Evolutionary conservation across 2,888 invertebrate genomes (phyloP), one percentile per base, ranked within the genome.

Genomic region (Prosapia bicincta): DNA sequence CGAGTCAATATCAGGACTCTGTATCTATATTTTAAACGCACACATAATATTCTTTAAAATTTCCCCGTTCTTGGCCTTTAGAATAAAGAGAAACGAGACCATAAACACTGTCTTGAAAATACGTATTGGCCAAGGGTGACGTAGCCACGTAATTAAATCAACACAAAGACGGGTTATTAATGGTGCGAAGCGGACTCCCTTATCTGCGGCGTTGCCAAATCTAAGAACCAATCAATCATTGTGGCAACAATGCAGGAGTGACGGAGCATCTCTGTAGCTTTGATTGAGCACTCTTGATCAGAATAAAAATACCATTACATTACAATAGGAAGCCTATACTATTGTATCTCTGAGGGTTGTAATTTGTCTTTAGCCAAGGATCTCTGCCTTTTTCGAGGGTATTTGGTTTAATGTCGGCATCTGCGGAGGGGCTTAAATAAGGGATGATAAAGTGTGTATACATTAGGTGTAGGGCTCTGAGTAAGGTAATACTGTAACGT

Each of bases 161-260:
- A 54, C 54, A 54, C 54, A 54, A 54, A 54, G 54, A 54, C 54
- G n/a, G n/a, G 54, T 54, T 54, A 54, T 54, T 54, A 54, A 54
- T 54, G 54, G 54, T 54, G 54, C 20, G 54, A 20, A 20, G 54
- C 20, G 54, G 20, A 54, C 54, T 54, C 54, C 54, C 54, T 54
- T 54, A 54, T 54, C 54, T 54, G 20, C 54, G 54, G 54, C 54
- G 54, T 54, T 54, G 54, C 54, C 54, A 54, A 54, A 54, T 54
- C 54, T 54, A 54, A 54, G 54, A 54, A 54, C 20, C 54, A 54
- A 54, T 54, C 54, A 54, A 54, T 54, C 54, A 54, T 54, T 54
- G 10, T 20, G 54, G 54, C 54, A 54, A 54, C 54, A 54, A 54
- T 54, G 54, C 54, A 54, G 54, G 54, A 54, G 54, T 54, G 54